Evolutionary conservation across 2,888 invertebrate genomes (phyloP), one percentile per base, ranked within the genome.

Genomic region (Nomada fabriciana): DNA sequence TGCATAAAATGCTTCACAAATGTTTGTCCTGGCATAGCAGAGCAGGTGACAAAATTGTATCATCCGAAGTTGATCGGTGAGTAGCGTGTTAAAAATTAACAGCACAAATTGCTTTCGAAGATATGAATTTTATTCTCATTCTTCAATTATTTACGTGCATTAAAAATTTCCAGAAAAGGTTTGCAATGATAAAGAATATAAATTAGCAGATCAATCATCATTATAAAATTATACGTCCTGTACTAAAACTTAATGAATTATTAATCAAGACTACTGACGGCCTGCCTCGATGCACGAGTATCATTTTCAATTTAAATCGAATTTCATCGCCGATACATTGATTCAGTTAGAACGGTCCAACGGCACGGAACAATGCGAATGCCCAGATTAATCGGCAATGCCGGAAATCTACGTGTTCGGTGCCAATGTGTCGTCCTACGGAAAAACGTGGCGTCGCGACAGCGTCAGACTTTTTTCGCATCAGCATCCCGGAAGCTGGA

Each of bases 351-450:
- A 64, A 65, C 42, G 63, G 59, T 36, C 50, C 69, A 70, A 36
- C 72, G 73, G 15, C 43, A 13, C n/a, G 75, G 73, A 78, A 80
- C 36, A 76, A 70, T n/a, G 68, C 59, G 52, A 55, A 59, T 65
- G 67, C 73, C 29, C 47, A 57, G 81, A 59, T 85, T 85, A 84
- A 84, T 70, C 82, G 74, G 20, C 9, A 43, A 18, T n/a, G 20
- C 42, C 71, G 57, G 73, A 70, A 60, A 76, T 76, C 52, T 73
- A 60, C 69, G 70, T 75, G n/a, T 57, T 69, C 65, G 68, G 55
- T 84, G 84, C 82, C 85, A 84, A 84, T 74, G 67, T 50, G 72
- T 80, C 77, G 60, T 76, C 59, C 43, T 42, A 53, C 29, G 80
- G 23, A 69, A 80, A 76, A 75, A 72, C 53, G 25, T 29, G 80